phyloP scores from a whole-genome alignment of 2,113 vertebrate species.

The Peromyscus maniculatus region DNA sequence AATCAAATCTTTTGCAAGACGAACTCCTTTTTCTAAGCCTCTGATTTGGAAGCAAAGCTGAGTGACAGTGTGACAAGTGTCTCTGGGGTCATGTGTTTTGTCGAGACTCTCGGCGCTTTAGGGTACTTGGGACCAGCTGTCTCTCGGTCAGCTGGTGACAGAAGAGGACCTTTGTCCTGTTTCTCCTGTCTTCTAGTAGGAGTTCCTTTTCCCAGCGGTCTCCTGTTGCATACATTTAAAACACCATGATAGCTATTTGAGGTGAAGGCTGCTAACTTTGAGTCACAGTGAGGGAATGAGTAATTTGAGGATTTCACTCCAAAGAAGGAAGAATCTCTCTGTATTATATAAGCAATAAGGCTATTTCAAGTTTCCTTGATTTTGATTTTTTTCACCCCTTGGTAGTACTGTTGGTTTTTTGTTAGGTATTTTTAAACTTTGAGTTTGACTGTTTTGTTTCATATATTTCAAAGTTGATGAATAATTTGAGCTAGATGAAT shows the following conservation, averaged over 20 bases:
- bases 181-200: neutral
- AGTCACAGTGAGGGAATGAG: slow-evolving; percentile 57
- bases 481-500: slow-evolving; percentile 41
- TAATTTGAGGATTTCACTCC: slow-evolving; percentile 59
- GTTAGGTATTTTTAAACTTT: slow-evolving; percentile 53
- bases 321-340: neutral
- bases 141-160: neutral
- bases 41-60: neutral
- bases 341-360: slow-evolving; percentile 35
- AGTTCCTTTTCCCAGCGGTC: neutral
- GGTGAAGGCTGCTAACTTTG: slow-evolving; percentile 47
- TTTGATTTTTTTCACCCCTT: neutral
- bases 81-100: neutral
- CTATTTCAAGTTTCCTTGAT: slow-evolving; percentile 12
- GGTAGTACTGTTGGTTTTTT: neutral
- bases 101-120: neutral
- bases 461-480: neutral
- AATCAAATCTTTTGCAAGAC: neutral
- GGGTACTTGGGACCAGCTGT: neutral
- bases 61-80: neutral
- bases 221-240: neutral
- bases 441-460: slow-evolving; percentile 42
- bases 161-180: neutral
- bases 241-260: neutral
- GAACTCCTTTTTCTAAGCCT: neutral